phyloP scores from a whole-genome alignment of 2,888 invertebrate species.

The Leistus spinibarbis region DNA sequence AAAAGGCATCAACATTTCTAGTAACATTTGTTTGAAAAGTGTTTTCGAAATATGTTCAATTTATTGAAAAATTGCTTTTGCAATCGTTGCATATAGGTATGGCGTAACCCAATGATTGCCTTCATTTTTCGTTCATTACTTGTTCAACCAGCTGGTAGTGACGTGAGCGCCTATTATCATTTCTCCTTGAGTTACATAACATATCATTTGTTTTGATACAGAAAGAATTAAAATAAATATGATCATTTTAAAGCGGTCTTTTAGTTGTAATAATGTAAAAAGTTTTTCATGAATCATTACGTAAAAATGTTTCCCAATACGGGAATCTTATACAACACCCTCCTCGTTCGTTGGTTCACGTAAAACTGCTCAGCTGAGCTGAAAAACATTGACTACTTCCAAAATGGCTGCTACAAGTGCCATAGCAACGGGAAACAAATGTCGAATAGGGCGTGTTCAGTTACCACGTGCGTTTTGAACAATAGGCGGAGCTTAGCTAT shows the following conservation, averaged over 20 bases:
- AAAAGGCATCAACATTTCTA: too few species aligned
- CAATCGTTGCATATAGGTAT: not conserved
- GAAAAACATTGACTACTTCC: slow-evolving; percentile 19
- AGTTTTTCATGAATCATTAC: too few species aligned
- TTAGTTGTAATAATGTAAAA: too few species aligned
- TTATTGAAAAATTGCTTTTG: too few species aligned
- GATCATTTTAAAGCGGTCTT: too few species aligned
- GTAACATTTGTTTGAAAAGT: too few species aligned
- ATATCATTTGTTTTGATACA: too few species aligned
- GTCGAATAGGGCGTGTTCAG: slow-evolving; percentile 45
- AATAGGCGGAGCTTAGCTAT: slow-evolving; percentile 40
- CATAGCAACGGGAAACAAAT: slow-evolving; percentile 50
- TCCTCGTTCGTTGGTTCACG: too few species aligned
- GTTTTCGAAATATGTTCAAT: too few species aligned
- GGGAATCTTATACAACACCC: too few species aligned
- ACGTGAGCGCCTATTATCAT: not conserved
- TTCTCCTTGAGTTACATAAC: not conserved
- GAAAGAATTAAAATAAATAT: too few species aligned
- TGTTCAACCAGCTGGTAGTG: not conserved
- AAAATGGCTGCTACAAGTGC: slow-evolving; percentile 44
- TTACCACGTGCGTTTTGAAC: slow-evolving; percentile 45
- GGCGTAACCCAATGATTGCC: not conserved
- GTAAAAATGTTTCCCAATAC: too few species aligned
- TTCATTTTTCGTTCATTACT: not conserved
- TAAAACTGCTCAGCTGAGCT: not conserved